Evolutionary conservation across 2,113 vertebrate genomes (phyloP), one percentile per base, ranked within the genome.

Genomic region (Pampusana beccarii): DNA sequence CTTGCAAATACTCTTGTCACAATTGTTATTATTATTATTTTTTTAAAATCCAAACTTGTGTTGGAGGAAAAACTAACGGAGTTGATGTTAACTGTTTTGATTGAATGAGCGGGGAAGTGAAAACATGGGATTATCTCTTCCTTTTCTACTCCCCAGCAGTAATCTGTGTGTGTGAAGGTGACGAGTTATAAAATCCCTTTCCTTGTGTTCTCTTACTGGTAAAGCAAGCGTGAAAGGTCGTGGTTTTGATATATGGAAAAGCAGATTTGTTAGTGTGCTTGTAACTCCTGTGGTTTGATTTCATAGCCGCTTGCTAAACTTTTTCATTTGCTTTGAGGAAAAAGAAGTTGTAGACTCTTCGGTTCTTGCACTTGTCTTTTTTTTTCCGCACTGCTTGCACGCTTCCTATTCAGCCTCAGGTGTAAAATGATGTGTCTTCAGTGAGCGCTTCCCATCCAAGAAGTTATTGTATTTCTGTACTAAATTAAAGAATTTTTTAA

Each of bases 201-300:
- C 51, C 3, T 0, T 12, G 46, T 26, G 18, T n/a, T 80, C 50
- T 17, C 4, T 46, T 80, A 16, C 5, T 40, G 29, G 17, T 44
- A 33, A 67, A 82, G 42, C 40, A 86, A 42, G 44, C 14, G 5
- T 10, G 31, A 61, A 48, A 84, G 28, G 13, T 34, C 0, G 0
- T 14, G 2, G 1, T 51, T 60, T 54, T 75, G 46, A 4, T 42
- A 3, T 1, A 2, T 4, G 28, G 56, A n/a, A 23, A 46, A 60
- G 48, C 65, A 78, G 34, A 46, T 80, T 80, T 0, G 1, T 64
- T 21, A 12, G 50, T 24, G 69, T 21, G 2, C 10, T 72, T 75
- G 44, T 57, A 58, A 56, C 34, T 38, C 0, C 24, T 15, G 57
- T 16, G 46, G 23, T 40, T 56, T 50, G 54, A 51, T 80, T 93